A percentile compares a stretch with the other conserved stretches of the same genome.
phyloP scores from a whole-genome alignment of 2,113 vertebrate genomes.

The Colossoma macropomum region DNA sequence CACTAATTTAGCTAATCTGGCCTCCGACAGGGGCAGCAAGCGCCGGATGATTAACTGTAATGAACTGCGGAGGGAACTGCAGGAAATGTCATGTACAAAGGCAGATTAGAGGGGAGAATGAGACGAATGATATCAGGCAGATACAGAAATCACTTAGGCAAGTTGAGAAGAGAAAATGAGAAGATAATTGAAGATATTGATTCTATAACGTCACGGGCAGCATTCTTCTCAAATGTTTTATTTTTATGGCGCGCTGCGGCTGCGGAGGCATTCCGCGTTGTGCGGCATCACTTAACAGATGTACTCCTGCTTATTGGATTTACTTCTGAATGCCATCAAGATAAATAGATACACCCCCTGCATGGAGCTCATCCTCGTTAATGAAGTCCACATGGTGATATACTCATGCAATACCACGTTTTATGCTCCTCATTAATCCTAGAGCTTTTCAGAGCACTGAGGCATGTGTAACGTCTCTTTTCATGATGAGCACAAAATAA shows the following conservation, averaged over 20 bases:
- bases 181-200: not conserved
- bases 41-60: conserved; percentile 3
- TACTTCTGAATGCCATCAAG: not conserved
- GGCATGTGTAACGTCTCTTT: not conserved
- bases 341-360: not conserved
- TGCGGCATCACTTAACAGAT: not conserved
- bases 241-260: too few relatives aligned
- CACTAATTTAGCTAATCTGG: conserved; percentile 10
- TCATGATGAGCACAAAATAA: not conserved
- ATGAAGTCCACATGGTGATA: not conserved
- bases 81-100: conserved; percentile 20
- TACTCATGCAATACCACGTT: not conserved
- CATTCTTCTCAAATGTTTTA: not conserved
- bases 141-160: not conserved
- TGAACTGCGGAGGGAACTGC: not conserved
- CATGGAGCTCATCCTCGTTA: not conserved
- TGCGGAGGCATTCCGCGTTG: conserved; percentile 7
- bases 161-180: not conserved
- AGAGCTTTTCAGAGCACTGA: not conserved
- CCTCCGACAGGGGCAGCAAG: not conserved
- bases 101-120: not conserved
- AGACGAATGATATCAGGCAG: not conserved
- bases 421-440: not conserved
- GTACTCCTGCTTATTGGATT: conserved; percentile 18
- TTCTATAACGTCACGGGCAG: not conserved